Conservation (phyloP, 2,888 invertebrate species). For the Toxonevra muliebris region DNA sequence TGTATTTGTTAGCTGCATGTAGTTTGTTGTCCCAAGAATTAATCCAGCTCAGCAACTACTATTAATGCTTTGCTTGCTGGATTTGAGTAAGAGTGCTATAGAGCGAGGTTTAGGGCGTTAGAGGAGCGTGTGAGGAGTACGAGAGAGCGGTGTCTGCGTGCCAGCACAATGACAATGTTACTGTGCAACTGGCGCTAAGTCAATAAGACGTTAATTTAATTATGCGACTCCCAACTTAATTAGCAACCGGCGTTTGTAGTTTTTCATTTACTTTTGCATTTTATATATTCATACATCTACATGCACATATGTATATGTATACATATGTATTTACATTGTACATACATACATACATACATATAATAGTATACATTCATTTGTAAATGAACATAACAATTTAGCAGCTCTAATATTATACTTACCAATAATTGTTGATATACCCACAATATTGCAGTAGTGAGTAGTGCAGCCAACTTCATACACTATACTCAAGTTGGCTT, state of each 20-base stretch:
- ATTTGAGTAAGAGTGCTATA: not conserved
- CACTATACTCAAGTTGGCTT: too few relatives aligned
- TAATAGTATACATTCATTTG: too few relatives aligned
- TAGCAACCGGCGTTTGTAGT: slow-evolving; percentile 42
- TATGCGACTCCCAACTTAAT: slow-evolving; percentile 57
- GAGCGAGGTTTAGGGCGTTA: not conserved
- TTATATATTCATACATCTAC: not conserved
- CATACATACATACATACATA: too few relatives aligned
- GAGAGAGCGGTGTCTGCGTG: not conserved
- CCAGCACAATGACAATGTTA: not conserved
- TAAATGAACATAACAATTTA: too few relatives aligned
- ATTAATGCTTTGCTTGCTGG: not conserved
- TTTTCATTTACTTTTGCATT: slow-evolving; percentile 15
- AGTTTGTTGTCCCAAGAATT: slow-evolving; percentile 32
- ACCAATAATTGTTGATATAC: too few relatives aligned
- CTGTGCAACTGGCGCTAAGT: slow-evolving; percentile 38
- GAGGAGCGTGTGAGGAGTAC: not conserved
- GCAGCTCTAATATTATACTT: too few relatives aligned
- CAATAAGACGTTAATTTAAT: slow-evolving; percentile 59
- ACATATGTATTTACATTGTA: slow-evolving; percentile 6
- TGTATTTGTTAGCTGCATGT: slow-evolving; percentile 7
- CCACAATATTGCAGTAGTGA: too few relatives aligned
- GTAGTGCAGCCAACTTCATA: too few relatives aligned
- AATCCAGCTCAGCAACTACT: slow-evolving; percentile 30
- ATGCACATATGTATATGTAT: not conserved